Evolutionary conservation across 2,113 vertebrate species (phyloP).

Genomic region (chimpanzee (Pan troglodytes)): NHGRI_mPanTro3-v2.1_pri NC_072422.2:29809001-29809500

Average conservation of each 20-base stretch:
- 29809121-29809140: not conserved
- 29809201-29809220: not conserved
- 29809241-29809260: fast-evolving
- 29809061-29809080: fast-evolving
- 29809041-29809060: fast-evolving
- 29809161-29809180: not conserved
- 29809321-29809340: fast-evolving
- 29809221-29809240: too few relatives aligned
- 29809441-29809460: not conserved
- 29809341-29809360: not conserved
- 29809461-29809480: not conserved
- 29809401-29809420: fast-evolving
- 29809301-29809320: not conserved
- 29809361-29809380: not conserved
- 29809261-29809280: not conserved
- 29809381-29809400: not conserved
- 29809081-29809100: not conserved
- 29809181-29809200: not conserved
- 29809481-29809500: not conserved
- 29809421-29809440: too few relatives aligned
- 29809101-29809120: fast-evolving
- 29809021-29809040: fast-evolving
- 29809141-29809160: fast-evolving
- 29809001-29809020: fast-evolving
- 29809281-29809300: not conserved